phyloP scores from a whole-genome alignment of 2,113 vertebrate genomes.

The Marcusenius ussheri region DNA sequence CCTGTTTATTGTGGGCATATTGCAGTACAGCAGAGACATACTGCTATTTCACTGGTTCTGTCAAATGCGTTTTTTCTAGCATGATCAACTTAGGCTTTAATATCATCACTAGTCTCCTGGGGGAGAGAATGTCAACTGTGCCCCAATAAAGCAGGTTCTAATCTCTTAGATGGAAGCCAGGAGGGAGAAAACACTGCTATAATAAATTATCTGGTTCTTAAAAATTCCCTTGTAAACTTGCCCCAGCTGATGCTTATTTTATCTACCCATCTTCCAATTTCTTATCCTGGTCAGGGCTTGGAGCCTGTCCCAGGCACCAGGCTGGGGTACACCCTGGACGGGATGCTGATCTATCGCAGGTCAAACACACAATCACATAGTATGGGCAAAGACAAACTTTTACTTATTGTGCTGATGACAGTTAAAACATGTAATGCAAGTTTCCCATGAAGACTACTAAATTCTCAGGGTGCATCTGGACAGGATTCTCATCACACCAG shows the following conservation, averaged over 20 bases:
- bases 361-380: neutral
- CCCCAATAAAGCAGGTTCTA: constrained; percentile 29
- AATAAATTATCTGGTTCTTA: neutral
- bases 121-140: constrained; percentile 57
- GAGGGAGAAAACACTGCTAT: neutral
- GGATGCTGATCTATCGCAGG: neutral
- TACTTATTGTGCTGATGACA: neutral
- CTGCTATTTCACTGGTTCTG: neutral
- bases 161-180: constrained; percentile 2
- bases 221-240: neutral
- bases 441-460: neutral
- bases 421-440: neutral
- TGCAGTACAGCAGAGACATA: neutral
- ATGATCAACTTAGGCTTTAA: neutral
- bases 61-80: neutral
- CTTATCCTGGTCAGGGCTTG: neutral
- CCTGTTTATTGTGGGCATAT: neutral
- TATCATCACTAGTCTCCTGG: constrained; percentile 19
- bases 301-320: neutral
- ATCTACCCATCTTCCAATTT: neutral
- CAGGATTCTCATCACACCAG: neutral
- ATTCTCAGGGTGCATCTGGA: neutral
- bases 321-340: neutral
- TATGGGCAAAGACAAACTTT: neutral
- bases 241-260: neutral